Evolutionary conservation across 2,113 vertebrate genomes (phyloP), one percentile per base, ranked within the genome.

Genomic region (Typhlomys cinereus): DNA sequence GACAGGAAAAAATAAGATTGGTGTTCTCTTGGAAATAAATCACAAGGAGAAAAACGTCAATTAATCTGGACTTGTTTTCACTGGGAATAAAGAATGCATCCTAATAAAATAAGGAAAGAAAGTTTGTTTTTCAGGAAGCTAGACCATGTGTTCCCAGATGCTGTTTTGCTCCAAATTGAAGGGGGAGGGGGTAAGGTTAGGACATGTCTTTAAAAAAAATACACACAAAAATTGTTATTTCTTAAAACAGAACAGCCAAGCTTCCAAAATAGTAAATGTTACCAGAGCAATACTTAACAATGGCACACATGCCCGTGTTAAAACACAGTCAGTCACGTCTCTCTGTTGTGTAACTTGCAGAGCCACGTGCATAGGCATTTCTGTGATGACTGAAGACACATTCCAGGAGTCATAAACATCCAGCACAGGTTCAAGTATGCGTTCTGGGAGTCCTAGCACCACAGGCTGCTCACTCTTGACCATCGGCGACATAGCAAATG

Each of bases 111-210:
- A 80, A 96, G 80, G 61, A 92, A 96, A 83, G 62, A 85, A 61
- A 93, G 89, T 96, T 94, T 96, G 93, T 93, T 95, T 93, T 94
- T 95, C 91, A 96, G 87, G 91, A 96, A 92, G 89, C 83, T 88
- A n/a, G 62, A 92, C 73, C 95, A 96, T 93, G 94, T 96, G 95
- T 94, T 96, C 41, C 96, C 92, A 96, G 92, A 96, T 93, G 96
- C 50, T 95, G 90, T 44, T 61, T 89, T 93, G 66, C 67, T 92
- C 31, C 13, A 93, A 93, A 80, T 54, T 70, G 31, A 82, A 41
- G 41, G 57, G 89, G 92, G 91, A 69, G 73, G 87, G 81, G 13
- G n/a, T n/a, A n/a, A 54, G 20, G 71, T 90, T 84, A 88, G 67
- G 71, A 52, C 74, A 62, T 76, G 90, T 96, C 64, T 92, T 93